Evolutionary conservation across 2,888 invertebrate genomes (phyloP).

Genomic region (Patella pellucida): DNA sequence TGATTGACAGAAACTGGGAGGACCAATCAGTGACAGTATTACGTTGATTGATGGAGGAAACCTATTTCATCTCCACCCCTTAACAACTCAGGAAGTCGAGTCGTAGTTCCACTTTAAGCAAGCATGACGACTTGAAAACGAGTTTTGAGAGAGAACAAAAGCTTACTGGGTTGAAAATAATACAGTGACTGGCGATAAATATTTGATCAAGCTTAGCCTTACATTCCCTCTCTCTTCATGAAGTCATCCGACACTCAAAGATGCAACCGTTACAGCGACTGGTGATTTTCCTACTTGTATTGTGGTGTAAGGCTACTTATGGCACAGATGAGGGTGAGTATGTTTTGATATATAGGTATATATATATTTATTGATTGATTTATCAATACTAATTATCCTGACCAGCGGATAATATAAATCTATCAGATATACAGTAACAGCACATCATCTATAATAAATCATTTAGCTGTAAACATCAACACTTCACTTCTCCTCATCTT

Average conservation of each 20-base stretch:
- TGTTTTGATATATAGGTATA: not conserved
- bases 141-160: too few species aligned
- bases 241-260: not conserved
- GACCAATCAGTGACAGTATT: not conserved
- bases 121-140: constrained; percentile 3
- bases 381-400: too few species aligned
- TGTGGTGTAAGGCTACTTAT: not conserved
- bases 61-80: not conserved
- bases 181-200: too few species aligned
- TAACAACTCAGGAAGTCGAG: constrained; percentile 4
- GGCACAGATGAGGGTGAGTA: not conserved
- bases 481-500: too few species aligned
- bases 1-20: not conserved
- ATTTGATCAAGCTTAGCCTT: too few species aligned
- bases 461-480: too few species aligned
- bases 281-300: not conserved
- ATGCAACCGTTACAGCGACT: not conserved
- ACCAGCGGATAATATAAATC: too few species aligned
- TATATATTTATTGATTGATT: too few species aligned
- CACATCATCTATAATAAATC: too few species aligned
- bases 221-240: not conserved
- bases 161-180: too few species aligned
- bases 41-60: constrained; percentile 6
- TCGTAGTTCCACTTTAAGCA: constrained; percentile 4
- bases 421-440: too few species aligned